Evolutionary conservation across 1,140 invertebrate genomes (phyloP).

Genomic region (Procambarus clarkii): DNA sequence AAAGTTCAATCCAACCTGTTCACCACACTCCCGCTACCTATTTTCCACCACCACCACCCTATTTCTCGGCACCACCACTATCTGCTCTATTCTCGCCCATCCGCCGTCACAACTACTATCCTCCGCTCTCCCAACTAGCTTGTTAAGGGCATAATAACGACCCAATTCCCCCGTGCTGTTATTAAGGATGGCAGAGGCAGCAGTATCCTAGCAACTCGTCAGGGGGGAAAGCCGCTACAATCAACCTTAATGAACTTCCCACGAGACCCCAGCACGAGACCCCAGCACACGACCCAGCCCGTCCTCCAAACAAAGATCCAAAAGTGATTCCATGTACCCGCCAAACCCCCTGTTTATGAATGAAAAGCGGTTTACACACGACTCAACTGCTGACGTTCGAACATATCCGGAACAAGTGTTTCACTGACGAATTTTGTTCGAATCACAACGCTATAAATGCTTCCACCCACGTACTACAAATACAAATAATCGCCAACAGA

Average conservation of each 20-base stretch:
- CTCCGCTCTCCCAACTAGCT: background rate
- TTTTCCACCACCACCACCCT: background rate
- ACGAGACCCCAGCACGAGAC: background rate
- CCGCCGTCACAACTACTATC: background rate
- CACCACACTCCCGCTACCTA: background rate
- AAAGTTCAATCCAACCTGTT: too few species aligned
- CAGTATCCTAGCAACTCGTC: slow-evolving; percentile 10
- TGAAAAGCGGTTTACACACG: too few species aligned
- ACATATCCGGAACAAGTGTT: too few species aligned
- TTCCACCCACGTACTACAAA: too few species aligned
- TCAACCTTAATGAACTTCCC: slow-evolving; percentile 8
- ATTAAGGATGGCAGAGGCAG: slow-evolving; percentile 12
- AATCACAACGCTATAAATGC: too few species aligned
- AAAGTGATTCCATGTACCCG: too few species aligned
- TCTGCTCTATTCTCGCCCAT: background rate
- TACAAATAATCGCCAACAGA: too few species aligned
- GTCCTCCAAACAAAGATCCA: too few species aligned
- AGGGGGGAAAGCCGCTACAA: slow-evolving; percentile 1
- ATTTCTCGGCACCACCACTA: background rate
- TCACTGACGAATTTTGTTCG: too few species aligned
- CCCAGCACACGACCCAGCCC: too few species aligned
- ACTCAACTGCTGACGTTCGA: too few species aligned
- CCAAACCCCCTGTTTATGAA: too few species aligned
- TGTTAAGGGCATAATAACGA: slow-evolving; percentile 8
- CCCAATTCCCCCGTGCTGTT: background rate